Conservation (phyloP, 2,888 invertebrate species). For the Limnephilus rhombicus region DNA sequence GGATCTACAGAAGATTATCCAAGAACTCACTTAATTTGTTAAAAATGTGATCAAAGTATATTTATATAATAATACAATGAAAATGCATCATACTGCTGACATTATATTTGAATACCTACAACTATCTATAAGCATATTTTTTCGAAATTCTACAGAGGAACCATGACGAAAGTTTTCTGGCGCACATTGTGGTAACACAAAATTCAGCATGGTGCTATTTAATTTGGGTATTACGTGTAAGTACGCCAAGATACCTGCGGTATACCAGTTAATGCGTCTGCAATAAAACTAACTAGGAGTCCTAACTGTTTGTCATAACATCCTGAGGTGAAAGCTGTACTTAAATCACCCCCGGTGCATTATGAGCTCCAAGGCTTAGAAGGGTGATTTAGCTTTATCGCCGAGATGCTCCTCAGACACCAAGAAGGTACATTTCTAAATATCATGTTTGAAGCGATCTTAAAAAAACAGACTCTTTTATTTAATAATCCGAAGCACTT, state of each 20-base stretch:
- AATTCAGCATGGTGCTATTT: not conserved
- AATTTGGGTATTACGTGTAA: not conserved
- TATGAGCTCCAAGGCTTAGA: slow-evolving; percentile 18
- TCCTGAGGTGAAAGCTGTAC: not conserved
- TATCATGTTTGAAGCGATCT: not conserved
- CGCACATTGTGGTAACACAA: not conserved
- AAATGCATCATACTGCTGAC: no score
- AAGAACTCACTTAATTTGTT: no score
- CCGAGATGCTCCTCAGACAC: slow-evolving; percentile 37
- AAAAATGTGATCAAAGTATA: no score
- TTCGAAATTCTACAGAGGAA: not conserved
- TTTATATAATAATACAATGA: no score
- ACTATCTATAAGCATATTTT: no score
- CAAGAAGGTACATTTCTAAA: not conserved
- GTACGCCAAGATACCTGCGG: not conserved
- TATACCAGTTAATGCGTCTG: not conserved
- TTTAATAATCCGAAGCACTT: not conserved
- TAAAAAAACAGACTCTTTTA: not conserved
- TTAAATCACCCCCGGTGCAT: slow-evolving; percentile 54
- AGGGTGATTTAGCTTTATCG: slow-evolving; percentile 61
- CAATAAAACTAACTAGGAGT: slow-evolving; percentile 10
- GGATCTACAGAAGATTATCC: no score
- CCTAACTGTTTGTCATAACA: slow-evolving; percentile 22
- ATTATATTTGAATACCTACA: no score
- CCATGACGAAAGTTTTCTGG: not conserved